Evolutionary conservation across 2,888 invertebrate genomes (phyloP), one percentile per base, ranked within the genome.

Genomic region (Siphlonurus alternatus): DNA sequence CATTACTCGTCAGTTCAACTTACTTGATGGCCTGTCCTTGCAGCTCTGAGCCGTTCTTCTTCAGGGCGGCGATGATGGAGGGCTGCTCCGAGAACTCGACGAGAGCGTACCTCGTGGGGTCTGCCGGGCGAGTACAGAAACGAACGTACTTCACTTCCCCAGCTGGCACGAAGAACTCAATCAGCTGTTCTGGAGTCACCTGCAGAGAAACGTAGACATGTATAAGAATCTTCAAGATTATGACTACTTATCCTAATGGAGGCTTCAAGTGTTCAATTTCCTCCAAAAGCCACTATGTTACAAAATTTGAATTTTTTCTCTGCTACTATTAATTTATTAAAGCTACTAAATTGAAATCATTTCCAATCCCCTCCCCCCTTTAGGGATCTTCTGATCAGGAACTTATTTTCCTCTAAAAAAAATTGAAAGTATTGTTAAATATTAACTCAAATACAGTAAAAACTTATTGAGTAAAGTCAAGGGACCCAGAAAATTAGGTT

Each of bases 61-160:
- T 85, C 25, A 99, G 77, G 0, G 93, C 97, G 70, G 88, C 84
- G 7, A 94, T 80, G 20, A 99, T 84, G 70, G 88, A 87, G 19
- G 88, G 83, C 75, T 98, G 98, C 69, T 97, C 95, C 2, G 90
- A 86, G 76, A 96, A 93, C 76, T 99, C 99, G 65, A 99, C 82
- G 71, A 97, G 82, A 2, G 91, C 91, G 77, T 90, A 93, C 59
- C 85, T 84, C 63, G 83, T 80, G 23, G 83, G 85, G 71, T 91
- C 89, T 1, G 80, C 81, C 61, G 90, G 89, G 67, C 89, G 81
- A n/a, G 87, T 88, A 71, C 96, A 94, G 76, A 93, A 87, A 24
- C 98, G 81, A 64, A 94, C 79, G 75, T 96, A 99, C 75, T 97
- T 98, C 1, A 99, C 91, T 78, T 99, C 96, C 18, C 93, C 94